A percentile compares a stretch with the other conserved stretches of the same genome.
These are phyloP conservation scores for Bimastos eiseni DNA, from an alignment of 2,888 invertebrate genomes.

Conservation along the genomic window DNA sequence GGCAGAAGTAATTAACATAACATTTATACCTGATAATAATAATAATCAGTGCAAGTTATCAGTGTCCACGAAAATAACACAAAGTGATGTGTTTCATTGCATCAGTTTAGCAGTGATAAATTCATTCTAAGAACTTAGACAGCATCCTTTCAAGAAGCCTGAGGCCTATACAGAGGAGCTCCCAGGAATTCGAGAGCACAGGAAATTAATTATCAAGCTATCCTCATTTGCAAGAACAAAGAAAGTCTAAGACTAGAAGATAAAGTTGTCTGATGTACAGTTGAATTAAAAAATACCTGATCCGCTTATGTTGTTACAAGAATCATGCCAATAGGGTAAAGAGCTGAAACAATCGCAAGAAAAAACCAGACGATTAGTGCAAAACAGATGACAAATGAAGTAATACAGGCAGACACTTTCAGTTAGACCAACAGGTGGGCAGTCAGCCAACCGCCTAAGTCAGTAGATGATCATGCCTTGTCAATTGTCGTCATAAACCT, in stretches of 20 bases:
- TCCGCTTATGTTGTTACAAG: constrained; percentile 6
- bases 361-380: neutral
- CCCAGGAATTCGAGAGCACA: neutral
- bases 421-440: neutral
- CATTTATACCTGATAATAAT: no score
- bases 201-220: neutral
- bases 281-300: neutral
- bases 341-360: neutral
- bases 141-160: no score
- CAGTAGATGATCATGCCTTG: no score
- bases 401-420: neutral
- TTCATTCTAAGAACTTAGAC: no score
- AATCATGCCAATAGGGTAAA: neutral
- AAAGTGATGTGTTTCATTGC: neutral
- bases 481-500: no score
- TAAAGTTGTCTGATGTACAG: neutral
- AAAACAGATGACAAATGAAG: neutral
- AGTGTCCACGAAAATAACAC: neutral
- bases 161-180: no score
- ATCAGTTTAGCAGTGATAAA: neutral
- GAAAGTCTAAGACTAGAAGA: neutral
- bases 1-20: no score
- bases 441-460: neutral
- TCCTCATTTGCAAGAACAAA: neutral
- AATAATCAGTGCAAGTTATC: neutral